Conservation (phyloP, 2,113 vertebrate species). For the Glaucomys volans region DNA sequence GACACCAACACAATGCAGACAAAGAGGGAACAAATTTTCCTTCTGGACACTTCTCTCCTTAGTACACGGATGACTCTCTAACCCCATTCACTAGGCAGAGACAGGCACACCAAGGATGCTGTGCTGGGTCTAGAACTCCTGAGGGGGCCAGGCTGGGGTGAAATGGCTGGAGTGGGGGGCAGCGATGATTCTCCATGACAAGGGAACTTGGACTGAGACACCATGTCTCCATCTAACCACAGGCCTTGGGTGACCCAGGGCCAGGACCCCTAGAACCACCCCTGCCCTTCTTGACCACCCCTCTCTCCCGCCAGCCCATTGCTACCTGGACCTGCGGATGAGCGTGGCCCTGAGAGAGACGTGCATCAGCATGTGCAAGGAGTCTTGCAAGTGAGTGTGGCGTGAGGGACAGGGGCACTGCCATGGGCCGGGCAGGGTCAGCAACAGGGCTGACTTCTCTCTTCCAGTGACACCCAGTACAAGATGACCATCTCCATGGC, state of each 20-base stretch:
- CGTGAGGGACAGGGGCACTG: background rate
- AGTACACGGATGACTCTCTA: too few species aligned
- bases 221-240: background rate
- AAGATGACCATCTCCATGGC: constrained; percentile 93
- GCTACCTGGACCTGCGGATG: constrained; percentile 84
- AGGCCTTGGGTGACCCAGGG: background rate
- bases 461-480: constrained; percentile 89
- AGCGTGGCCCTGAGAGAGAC: constrained; percentile 82
- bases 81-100: accelerated
- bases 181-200: background rate
- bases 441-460: constrained; percentile 8
- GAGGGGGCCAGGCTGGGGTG: background rate
- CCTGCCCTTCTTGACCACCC: background rate
- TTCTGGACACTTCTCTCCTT: background rate
- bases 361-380: constrained; percentile 88
- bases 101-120: background rate
- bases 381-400: constrained; percentile 90
- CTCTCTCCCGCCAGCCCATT: constrained; percentile 83
- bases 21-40: background rate
- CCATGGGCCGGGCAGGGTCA: accelerated
- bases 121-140: background rate
- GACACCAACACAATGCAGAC: too few species aligned
- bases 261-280: background rate
- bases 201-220: background rate
- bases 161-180: background rate